A percentile compares a stretch with the other conserved stretches of the same genome.
These are phyloP conservation scores for Hephaestus fuliginosus DNA, from an alignment of 2,797 vertebrate species.

Conservation along the genomic window DNA sequence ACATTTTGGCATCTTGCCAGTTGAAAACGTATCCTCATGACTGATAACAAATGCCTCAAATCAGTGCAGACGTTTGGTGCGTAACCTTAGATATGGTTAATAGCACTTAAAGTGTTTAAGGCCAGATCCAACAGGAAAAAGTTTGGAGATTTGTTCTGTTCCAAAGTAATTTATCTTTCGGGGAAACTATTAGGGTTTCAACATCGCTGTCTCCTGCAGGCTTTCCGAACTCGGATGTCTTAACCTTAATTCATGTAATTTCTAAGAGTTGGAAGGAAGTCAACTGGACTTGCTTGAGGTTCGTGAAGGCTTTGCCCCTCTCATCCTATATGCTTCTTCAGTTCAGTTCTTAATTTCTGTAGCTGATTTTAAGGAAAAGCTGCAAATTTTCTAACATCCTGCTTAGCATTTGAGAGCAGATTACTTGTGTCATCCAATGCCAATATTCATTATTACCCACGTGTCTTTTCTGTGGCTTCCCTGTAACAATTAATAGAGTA, in stretches of 20 bases:
- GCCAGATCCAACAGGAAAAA: constrained; percentile 14
- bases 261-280: too few species aligned
- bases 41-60: constrained; percentile 33
- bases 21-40: neutral
- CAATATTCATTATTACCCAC: neutral
- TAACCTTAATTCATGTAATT: neutral
- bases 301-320: too few species aligned
- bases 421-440: neutral
- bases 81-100: constrained; percentile 18
- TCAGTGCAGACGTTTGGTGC: constrained; percentile 22
- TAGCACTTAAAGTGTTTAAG: neutral
- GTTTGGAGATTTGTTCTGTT: constrained; percentile 10
- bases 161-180: neutral
- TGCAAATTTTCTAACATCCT: neutral
- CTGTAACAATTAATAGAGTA: neutral
- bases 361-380: constrained; percentile 23
- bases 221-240: constrained; percentile 24
- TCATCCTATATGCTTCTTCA: too few species aligned
- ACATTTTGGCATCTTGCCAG: neutral
- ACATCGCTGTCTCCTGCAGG: constrained; percentile 12
- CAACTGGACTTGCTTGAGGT: too few species aligned
- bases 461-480: constrained; percentile 1
- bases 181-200: constrained; percentile 15
- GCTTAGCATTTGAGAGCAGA: neutral
- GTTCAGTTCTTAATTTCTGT: neutral